Conservation (phyloP, 2,797 vertebrate genomes). For the Pipistrellus pipistrellus region DNA sequence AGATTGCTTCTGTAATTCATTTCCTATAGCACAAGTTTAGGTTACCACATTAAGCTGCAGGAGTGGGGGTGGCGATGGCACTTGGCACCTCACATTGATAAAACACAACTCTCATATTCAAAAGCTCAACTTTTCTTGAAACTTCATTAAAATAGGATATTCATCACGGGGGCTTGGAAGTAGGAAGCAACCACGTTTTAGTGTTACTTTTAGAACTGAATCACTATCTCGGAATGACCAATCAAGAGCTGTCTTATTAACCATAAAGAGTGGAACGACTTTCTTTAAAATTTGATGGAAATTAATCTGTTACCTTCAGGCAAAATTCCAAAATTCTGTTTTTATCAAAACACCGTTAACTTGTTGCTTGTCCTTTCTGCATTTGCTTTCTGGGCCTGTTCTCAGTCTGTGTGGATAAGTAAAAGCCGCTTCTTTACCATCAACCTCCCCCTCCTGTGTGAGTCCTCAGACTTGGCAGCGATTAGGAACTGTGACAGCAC, state of each 20-base stretch:
- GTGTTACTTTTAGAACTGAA: constrained; percentile 67
- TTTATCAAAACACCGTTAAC: constrained; percentile 72
- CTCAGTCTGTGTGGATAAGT: constrained; percentile 59
- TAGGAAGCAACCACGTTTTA: constrained; percentile 78
- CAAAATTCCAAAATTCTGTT: constrained; percentile 82
- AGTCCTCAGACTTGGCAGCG: constrained; percentile 44
- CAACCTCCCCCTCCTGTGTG: constrained; percentile 60
- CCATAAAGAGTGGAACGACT: constrained; percentile 68
- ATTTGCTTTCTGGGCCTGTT: constrained; percentile 61
- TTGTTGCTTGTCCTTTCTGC: constrained; percentile 62
- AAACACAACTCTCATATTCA: constrained; percentile 73
- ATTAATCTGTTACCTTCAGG: constrained; percentile 76
- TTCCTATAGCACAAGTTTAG: constrained; percentile 93
- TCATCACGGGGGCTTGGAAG: constrained; percentile 82
- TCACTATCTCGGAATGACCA: constrained; percentile 73
- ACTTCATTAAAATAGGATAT: constrained; percentile 82
- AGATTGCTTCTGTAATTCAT: constrained; percentile 93
- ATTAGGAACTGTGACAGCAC: constrained; percentile 58
- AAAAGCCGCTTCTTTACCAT: constrained; percentile 35
- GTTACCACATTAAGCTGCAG: constrained; percentile 87
- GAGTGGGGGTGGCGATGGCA: constrained; percentile 79
- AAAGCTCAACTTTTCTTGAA: constrained; percentile 82
- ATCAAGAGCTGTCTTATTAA: constrained; percentile 78
- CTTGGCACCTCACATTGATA: constrained; percentile 80
- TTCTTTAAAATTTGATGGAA: constrained; percentile 76